Conservation (phyloP, 2,888 invertebrate species). For the Eledona agricola region DNA sequence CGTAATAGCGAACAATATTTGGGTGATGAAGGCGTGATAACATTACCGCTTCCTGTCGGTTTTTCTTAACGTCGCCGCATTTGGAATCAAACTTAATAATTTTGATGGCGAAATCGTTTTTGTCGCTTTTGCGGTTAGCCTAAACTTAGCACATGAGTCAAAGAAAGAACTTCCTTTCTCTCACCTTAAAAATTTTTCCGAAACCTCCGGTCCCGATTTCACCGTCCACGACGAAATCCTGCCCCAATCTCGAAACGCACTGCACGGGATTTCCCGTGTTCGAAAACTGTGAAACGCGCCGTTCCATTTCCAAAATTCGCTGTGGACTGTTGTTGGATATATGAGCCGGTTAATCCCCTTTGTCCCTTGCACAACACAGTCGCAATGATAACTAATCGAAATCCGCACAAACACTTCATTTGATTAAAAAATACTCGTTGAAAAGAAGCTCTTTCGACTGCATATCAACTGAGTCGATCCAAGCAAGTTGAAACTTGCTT, state of each 20-base stretch:
- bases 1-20: constrained; percentile 26
- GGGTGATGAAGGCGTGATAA: constrained; percentile 8
- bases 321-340: too few species aligned
- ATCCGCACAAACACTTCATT: too few species aligned
- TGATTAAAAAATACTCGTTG: too few species aligned
- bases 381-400: too few species aligned
- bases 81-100: constrained; percentile 16
- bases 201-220: constrained; percentile 14
- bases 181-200: constrained; percentile 18
- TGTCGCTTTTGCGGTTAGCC: constrained; percentile 14
- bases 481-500: too few species aligned
- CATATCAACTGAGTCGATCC: too few species aligned
- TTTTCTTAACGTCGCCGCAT: neutral
- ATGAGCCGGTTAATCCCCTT: too few species aligned
- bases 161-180: neutral
- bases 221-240: constrained; percentile 15
- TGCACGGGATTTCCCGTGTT: too few species aligned
- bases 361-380: too few species aligned
- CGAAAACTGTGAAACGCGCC: too few species aligned
- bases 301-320: too few species aligned
- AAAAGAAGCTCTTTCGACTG: too few species aligned
- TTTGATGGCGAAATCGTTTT: constrained; percentile 22
- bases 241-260: constrained; percentile 2
- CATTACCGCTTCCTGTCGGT: constrained; percentile 8
- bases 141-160: constrained; percentile 1